phyloP scores from a whole-genome alignment of 2,113 vertebrate species.

The Rissa tridactyla region DNA sequence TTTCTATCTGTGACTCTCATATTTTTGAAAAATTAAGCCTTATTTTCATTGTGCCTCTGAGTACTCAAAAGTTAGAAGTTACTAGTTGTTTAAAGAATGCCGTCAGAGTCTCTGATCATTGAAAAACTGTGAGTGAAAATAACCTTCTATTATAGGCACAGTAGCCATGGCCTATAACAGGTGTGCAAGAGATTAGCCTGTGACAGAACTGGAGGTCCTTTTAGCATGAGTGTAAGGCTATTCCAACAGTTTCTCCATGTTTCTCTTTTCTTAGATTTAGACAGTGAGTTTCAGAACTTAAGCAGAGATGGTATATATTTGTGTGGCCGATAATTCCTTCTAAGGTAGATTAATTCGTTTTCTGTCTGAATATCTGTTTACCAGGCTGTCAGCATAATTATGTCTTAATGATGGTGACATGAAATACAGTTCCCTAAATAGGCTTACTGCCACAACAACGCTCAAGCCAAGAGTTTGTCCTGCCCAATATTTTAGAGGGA shows the following conservation, averaged over 20 bases:
- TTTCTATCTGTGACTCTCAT: neutral
- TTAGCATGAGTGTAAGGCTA: neutral
- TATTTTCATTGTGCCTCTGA: neutral
- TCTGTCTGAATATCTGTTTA: neutral
- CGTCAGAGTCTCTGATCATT: neutral
- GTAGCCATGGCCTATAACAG: fast-evolving
- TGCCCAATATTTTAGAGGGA: neutral
- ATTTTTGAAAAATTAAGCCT: neutral
- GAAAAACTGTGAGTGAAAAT: neutral
- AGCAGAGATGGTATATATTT: neutral
- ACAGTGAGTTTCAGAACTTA: neutral
- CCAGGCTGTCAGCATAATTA: neutral
- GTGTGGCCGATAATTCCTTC: neutral
- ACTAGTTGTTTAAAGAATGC: neutral
- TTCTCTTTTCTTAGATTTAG: neutral
- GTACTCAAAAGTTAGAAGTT: neutral
- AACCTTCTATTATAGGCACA: neutral
- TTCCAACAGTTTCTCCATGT: neutral
- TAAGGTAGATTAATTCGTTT: neutral
- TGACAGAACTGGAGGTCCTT: neutral
- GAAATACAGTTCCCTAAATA: neutral
- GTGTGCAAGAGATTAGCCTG: neutral
- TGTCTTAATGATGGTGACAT: neutral
- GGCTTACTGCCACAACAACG: neutral
- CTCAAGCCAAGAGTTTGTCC: neutral